Evolutionary conservation across 2,888 invertebrate genomes (phyloP).

Genomic region (Lasioglossum leucozonium): DNA sequence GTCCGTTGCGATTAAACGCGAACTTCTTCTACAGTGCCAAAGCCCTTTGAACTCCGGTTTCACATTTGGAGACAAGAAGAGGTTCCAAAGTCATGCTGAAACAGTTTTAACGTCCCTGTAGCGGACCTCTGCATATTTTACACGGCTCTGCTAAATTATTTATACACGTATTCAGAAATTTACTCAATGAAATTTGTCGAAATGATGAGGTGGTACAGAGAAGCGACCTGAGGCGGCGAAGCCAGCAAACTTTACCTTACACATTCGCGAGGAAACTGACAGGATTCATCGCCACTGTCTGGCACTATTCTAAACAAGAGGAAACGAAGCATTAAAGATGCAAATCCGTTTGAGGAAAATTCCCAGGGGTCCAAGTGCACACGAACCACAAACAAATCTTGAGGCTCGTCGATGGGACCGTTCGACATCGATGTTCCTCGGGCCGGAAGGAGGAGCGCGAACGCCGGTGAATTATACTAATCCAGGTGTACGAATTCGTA

Average conservation of each 20-base stretch:
- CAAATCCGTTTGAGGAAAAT: too few species aligned
- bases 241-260: background rate
- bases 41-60: too few species aligned
- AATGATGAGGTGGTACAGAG: background rate
- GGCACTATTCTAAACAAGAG: background rate
- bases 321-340: background rate
- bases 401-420: conserved; percentile 28
- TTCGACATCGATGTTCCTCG: conserved; percentile 39
- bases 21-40: too few species aligned
- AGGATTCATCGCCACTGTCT: background rate
- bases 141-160: too few species aligned
- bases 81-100: too few species aligned
- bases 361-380: background rate
- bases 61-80: too few species aligned
- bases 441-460: background rate
- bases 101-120: too few species aligned
- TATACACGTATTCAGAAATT: too few species aligned
- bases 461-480: background rate
- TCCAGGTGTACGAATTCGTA: background rate
- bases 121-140: too few species aligned
- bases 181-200: too few species aligned
- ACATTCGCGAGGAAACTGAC: background rate
- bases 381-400: conserved; percentile 63
- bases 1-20: too few species aligned
- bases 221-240: background rate